Conservation (phyloP, 2,797 vertebrate species). For the Myioborus miniatus region DNA sequence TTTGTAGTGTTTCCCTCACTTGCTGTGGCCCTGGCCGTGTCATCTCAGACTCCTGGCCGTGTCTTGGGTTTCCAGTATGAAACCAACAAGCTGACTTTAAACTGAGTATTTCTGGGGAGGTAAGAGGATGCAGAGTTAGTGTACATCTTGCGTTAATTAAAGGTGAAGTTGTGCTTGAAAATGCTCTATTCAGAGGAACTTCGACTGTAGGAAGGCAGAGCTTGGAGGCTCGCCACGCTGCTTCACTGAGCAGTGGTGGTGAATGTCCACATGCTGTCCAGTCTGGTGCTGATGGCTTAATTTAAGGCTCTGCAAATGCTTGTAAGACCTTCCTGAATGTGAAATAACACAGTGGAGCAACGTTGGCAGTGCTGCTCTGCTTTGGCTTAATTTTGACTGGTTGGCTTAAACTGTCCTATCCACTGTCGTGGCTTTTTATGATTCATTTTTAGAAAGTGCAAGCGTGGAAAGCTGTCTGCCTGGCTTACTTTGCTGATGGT, state of each 20-base stretch:
- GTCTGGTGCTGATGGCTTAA: conserved; percentile 23
- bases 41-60: neutral
- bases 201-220: neutral
- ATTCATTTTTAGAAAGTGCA: conserved; percentile 60
- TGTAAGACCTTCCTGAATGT: conserved; percentile 7
- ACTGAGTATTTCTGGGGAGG: neutral
- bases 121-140: neutral
- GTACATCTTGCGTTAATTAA: neutral
- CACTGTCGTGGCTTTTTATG: conserved; percentile 5
- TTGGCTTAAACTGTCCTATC: neutral
- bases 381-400: conserved; percentile 8
- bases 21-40: fast-evolving
- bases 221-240: neutral
- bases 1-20: neutral
- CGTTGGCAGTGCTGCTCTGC: conserved; percentile 13
- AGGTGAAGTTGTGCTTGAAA: neutral
- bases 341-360: conserved; percentile 12
- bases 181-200: neutral
- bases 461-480: conserved; percentile 35
- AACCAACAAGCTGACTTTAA: neutral
- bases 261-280: neutral
- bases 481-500: neutral
- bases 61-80: neutral
- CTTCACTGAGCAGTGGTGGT: neutral
- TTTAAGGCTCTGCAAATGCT: conserved; percentile 6